Percentiles rank a stretch among this genome's conserved stretches.
Evolutionary conservation across 2,888 invertebrate genomes (phyloP).

Genomic region (Hedya salicella): DNA sequence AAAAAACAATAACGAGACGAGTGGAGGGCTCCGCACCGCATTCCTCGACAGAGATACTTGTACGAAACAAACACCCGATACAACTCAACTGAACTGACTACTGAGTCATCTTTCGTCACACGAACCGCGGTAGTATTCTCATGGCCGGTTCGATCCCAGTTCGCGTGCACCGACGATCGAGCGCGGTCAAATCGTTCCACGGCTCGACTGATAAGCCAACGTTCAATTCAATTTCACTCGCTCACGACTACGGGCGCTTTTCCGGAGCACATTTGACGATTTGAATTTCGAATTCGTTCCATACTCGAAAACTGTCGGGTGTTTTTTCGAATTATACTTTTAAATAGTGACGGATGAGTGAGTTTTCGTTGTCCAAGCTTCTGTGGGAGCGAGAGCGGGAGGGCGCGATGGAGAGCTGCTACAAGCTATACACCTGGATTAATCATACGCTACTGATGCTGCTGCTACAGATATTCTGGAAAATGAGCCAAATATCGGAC

Average conservation of each 20-base stretch:
- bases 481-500: conserved; percentile 80
- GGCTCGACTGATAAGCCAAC: conserved; percentile 58
- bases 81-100: conserved; percentile 73
- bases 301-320: conserved; percentile 26
- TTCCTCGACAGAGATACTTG: conserved; percentile 49
- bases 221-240: conserved; percentile 57
- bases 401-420: conserved; percentile 78
- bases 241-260: conserved; percentile 52
- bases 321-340: conserved; percentile 57
- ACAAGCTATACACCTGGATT: conserved; percentile 79
- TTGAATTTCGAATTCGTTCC: conserved; percentile 37
- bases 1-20: conserved; percentile 18
- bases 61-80: conserved; percentile 62
- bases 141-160: conserved; percentile 62
- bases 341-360: conserved; percentile 78
- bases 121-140: conserved; percentile 62
- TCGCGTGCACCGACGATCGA: conserved; percentile 73
- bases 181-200: conserved; percentile 66
- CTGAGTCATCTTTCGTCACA: conserved; percentile 79
- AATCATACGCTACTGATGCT: conserved; percentile 79
- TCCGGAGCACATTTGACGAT: conserved; percentile 29
- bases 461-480: conserved; percentile 81
- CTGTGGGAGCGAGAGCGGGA: conserved; percentile 69
- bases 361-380: conserved; percentile 71
- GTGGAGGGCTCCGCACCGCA: conserved; percentile 42